Conservation (phyloP, 2,797 vertebrate genomes). For the Furcifer pardalis region DNA sequence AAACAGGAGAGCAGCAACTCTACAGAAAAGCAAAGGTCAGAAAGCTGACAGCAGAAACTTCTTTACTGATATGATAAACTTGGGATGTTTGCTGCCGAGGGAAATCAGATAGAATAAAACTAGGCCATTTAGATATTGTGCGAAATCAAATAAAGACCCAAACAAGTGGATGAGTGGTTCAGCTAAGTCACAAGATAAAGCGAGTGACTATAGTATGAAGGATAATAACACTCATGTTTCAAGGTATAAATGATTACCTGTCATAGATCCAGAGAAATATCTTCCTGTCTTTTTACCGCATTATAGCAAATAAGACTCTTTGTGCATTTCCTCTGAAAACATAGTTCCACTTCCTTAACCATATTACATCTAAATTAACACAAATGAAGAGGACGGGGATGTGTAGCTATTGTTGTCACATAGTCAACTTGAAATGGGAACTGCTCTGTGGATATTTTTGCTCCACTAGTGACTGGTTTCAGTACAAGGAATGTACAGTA, state of each 20-base stretch:
- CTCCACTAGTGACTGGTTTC: not conserved
- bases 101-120: slow-evolving; percentile 15
- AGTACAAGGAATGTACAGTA: not conserved
- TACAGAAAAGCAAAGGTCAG: slow-evolving; percentile 29
- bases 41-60: not conserved
- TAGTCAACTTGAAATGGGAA: slow-evolving; percentile 1
- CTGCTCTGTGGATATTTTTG: not conserved
- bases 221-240: slow-evolving; percentile 14
- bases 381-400: not conserved
- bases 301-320: not conserved
- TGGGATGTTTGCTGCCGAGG: not conserved
- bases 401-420: not conserved
- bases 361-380: not conserved
- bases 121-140: slow-evolving; percentile 24
- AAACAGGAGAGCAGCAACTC: not conserved
- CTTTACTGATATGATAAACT: not conserved
- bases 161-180: slow-evolving; percentile 22
- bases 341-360: not conserved
- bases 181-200: not conserved
- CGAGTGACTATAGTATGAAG: slow-evolving; percentile 6
- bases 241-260: not conserved
- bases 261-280: not conserved
- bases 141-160: not conserved
- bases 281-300: not conserved
- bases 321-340: not conserved